phyloP scores from a whole-genome alignment of 2,888 invertebrate species.

The Pomacea canaliculata region DNA sequence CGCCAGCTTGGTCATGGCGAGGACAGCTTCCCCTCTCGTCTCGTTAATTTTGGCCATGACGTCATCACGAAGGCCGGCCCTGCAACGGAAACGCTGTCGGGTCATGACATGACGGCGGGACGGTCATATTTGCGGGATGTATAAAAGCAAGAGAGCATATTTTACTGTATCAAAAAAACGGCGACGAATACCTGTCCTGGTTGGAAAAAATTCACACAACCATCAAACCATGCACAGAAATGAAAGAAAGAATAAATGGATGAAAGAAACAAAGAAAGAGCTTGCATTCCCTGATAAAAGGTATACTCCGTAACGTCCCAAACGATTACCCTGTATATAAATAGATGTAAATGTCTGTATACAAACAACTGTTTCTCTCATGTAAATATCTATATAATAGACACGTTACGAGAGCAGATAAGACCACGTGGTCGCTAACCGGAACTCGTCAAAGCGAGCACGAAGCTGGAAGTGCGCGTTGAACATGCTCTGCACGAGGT shows the following conservation, averaged over 20 bases:
- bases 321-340: too few relatives aligned
- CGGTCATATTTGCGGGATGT: not conserved
- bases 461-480: slow-evolving; percentile 60
- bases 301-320: too few relatives aligned
- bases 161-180: not conserved
- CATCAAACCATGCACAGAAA: too few relatives aligned
- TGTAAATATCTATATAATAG: too few relatives aligned
- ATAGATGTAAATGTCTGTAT: not conserved
- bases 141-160: not conserved
- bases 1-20: slow-evolving; percentile 56
- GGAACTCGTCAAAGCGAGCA: slow-evolving; percentile 66
- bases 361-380: not conserved
- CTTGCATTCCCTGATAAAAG: too few relatives aligned
- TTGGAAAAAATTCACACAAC: too few relatives aligned
- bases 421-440: slow-evolving; percentile 40
- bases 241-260: too few relatives aligned
- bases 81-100: slow-evolving; percentile 18
- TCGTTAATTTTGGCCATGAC: slow-evolving; percentile 61
- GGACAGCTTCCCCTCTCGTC: slow-evolving; percentile 56
- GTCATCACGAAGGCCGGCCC: slow-evolving; percentile 54
- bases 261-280: too few relatives aligned
- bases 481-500: slow-evolving; percentile 65
- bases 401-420: not conserved
- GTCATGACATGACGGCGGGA: not conserved
- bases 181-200: too few relatives aligned